These are phyloP conservation scores for Polypterus senegalus DNA, from an alignment of 2,113 vertebrate genomes.

Conservation along the genomic window DNA sequence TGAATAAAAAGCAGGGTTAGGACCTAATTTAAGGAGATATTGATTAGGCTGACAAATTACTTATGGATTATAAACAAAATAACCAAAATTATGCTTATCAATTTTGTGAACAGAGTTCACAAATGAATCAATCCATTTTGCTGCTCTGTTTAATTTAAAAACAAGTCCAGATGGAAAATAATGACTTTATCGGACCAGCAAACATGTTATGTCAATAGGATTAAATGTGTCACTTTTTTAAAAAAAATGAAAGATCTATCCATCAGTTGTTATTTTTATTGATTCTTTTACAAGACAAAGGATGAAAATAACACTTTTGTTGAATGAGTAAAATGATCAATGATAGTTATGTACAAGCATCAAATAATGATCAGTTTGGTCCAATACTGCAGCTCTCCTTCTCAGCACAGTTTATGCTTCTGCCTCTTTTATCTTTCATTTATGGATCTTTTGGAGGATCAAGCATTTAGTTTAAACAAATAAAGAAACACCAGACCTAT, in stretches of 20 bases:
- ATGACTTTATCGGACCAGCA: constrained; percentile 9
- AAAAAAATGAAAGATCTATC: constrained; percentile 4
- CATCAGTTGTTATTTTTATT: constrained; percentile 11
- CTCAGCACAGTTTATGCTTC: background rate
- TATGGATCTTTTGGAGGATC: no score
- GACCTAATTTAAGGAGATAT: background rate
- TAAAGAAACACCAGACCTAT: no score
- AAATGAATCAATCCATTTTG: constrained; percentile 8
- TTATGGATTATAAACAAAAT: constrained; percentile 12
- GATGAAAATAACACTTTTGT: constrained; percentile 15
- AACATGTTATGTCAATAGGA: constrained; percentile 8
- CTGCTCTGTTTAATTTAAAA: constrained; percentile 4
- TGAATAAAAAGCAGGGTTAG: background rate
- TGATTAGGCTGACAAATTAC: constrained; percentile 4
- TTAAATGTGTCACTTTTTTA: constrained; percentile 4
- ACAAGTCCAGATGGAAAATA: constrained; percentile 6
- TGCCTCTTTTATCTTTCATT: background rate
- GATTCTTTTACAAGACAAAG: constrained; percentile 9
- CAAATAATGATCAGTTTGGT: constrained; percentile 4
- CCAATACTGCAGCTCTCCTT: no score
- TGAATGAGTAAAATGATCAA: constrained; percentile 12
- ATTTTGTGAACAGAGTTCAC: constrained; percentile 4
- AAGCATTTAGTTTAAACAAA: no score
- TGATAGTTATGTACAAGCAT: constrained; percentile 10
- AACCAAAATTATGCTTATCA: constrained; percentile 2